Conservation (phyloP, 2,113 vertebrate species). For the Rhegmatorhina hoffmannsi region DNA sequence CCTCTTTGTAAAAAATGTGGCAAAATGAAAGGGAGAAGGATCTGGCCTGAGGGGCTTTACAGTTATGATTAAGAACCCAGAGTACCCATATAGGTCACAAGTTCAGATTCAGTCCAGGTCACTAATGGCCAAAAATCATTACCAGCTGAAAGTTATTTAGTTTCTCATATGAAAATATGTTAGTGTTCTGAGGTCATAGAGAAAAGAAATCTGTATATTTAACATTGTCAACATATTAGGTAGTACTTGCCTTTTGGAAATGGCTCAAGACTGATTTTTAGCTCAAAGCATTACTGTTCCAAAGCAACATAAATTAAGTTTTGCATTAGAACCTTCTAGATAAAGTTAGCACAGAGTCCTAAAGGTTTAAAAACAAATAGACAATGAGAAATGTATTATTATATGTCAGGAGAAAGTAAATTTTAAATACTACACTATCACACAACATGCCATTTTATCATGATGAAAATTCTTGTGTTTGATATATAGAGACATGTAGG, state of each 20-base stretch:
- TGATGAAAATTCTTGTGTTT: neutral
- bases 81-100: neutral
- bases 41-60: neutral
- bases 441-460: neutral
- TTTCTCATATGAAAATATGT: neutral
- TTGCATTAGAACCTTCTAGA: neutral
- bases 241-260: neutral
- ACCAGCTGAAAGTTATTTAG: neutral
- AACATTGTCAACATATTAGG: neutral
- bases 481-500: neutral
- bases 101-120: neutral
- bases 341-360: neutral
- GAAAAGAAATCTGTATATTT: neutral
- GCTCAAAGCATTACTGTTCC: neutral
- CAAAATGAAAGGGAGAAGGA: neutral
- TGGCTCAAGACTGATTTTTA: neutral
- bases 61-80: neutral
- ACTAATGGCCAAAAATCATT: conserved; percentile 7
- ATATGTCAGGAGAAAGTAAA: neutral
- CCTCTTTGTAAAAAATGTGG: neutral
- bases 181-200: neutral
- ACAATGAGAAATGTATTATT: neutral
- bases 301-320: neutral
- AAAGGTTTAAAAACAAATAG: neutral
- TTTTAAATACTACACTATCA: neutral